phyloP scores from a whole-genome alignment of 2,113 vertebrate species.

The Alexandromys fortis region DNA sequence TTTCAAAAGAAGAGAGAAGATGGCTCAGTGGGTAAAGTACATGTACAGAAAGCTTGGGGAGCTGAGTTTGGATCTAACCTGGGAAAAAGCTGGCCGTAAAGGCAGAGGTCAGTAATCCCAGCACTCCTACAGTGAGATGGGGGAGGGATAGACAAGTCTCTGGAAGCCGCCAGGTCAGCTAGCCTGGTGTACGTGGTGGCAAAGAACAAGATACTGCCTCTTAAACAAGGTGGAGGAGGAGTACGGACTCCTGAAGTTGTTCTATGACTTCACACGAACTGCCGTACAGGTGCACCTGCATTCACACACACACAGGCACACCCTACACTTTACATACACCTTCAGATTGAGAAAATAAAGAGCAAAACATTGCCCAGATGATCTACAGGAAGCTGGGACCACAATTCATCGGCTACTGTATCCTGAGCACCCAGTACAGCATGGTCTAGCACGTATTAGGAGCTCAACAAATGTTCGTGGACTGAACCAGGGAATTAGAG shows the following conservation, averaged over 20 bases:
- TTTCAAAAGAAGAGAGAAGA: too few species aligned
- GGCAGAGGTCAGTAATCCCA: background rate
- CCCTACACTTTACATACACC: background rate
- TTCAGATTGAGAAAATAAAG: background rate
- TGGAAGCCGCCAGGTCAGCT: background rate
- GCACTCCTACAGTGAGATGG: background rate
- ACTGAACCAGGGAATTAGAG: background rate
- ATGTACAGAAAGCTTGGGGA: too few species aligned
- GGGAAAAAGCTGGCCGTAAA: accelerated
- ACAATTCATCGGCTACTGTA: background rate
- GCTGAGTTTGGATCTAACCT: background rate
- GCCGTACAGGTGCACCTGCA: background rate
- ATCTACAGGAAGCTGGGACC: background rate
- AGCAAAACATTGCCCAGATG: background rate
- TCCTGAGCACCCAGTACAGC: background rate
- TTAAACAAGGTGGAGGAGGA: background rate
- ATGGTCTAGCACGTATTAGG: background rate
- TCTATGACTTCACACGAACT: background rate
- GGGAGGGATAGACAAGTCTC: too few species aligned
- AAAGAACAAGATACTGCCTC: background rate
- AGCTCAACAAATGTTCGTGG: background rate
- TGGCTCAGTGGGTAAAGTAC: background rate
- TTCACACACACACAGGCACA: background rate
- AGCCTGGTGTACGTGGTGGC: background rate
- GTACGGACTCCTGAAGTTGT: too few species aligned